Evolutionary conservation across 2,888 invertebrate species (phyloP), one percentile per base, ranked within the genome.

Genomic region (Cylloceria caligata): DNA sequence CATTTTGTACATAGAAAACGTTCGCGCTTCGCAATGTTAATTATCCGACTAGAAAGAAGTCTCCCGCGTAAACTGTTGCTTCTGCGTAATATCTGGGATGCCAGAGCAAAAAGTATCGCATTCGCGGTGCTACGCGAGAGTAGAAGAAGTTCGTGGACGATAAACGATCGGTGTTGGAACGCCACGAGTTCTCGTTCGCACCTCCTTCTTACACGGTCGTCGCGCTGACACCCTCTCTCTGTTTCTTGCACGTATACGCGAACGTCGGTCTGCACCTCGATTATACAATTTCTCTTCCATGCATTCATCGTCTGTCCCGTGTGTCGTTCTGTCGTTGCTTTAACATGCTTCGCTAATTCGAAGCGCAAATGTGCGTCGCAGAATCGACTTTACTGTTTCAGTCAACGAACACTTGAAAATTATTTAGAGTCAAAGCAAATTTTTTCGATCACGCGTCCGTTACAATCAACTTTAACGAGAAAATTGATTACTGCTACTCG

Each of bases 141-240:
- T 27, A 69, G 60, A 79, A 73, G 67, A 73, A 68, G 67, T 67
- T 36, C 16, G 60, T 60, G 45, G 45, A 78, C 67, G 80, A 80
- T 80, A 75, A 75, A 80, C 80, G 71, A 75, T 75, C 80, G 52
- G 36, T 45, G 69, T 69, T 65, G 69, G 68, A 68, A 80, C 80
- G 67, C 47, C 65, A 16, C 57, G 47, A 45, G 45, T 65, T 55
- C 67, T 80, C 80, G 80, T 80, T 80, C 75, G 80, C 80, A 71
- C 80, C 65, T 80, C 57, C 47, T 80, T 80, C 71, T 71, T 69
- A 19, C 71, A n/a, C 62, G 45, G 19, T 55, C 47, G 16, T 55
- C 45, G 49, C 13, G 49, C n/a, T n/a, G 3, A 42, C 60, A 34
- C 30, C 49, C 19, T 65, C 11, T 30, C 3, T 11, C 16, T 24